These are phyloP conservation scores for Osmoderma eremita DNA, from an alignment of 2,888 invertebrate genomes.

Conservation along the genomic window DNA sequence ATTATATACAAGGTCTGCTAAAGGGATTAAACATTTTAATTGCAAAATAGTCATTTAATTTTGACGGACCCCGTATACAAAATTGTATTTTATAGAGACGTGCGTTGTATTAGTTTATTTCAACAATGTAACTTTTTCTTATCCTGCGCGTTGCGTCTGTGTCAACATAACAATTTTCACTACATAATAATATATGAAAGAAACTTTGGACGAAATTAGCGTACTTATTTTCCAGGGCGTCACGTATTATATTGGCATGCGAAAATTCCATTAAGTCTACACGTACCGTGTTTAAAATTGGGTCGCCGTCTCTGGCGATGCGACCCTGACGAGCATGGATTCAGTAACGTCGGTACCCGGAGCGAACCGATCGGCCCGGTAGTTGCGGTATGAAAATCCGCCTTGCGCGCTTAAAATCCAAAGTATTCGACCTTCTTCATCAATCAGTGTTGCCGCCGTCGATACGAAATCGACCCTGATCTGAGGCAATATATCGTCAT, in stretches of 20 bases:
- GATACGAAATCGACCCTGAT: constrained; percentile 26
- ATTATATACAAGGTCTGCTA: too few species aligned
- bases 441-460: constrained; percentile 20
- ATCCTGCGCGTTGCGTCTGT: too few species aligned
- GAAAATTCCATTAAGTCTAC: constrained; percentile 32
- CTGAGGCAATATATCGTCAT: constrained; percentile 8
- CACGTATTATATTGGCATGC: constrained; percentile 11
- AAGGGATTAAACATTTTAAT: too few species aligned
- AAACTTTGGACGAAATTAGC: constrained; percentile 5
- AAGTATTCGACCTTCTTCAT: constrained; percentile 30
- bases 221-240: constrained; percentile 4
- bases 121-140: too few species aligned
- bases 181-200: neutral
- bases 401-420: constrained; percentile 15
- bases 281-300: constrained; percentile 26
- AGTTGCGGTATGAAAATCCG: neutral
- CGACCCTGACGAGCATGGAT: constrained; percentile 27
- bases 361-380: neutral
- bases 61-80: too few species aligned
- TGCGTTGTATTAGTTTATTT: too few species aligned
- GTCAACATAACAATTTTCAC: too few species aligned
- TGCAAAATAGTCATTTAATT: too few species aligned
- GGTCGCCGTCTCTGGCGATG: constrained; percentile 15
- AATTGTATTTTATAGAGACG: too few species aligned
- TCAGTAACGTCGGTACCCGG: constrained; percentile 33